A percentile compares a stretch with the other conserved stretches of the same genome.
These are phyloP conservation scores for Allobates femoralis DNA, from an alignment of 2,797 vertebrate species.

Conservation along the genomic window DNA sequence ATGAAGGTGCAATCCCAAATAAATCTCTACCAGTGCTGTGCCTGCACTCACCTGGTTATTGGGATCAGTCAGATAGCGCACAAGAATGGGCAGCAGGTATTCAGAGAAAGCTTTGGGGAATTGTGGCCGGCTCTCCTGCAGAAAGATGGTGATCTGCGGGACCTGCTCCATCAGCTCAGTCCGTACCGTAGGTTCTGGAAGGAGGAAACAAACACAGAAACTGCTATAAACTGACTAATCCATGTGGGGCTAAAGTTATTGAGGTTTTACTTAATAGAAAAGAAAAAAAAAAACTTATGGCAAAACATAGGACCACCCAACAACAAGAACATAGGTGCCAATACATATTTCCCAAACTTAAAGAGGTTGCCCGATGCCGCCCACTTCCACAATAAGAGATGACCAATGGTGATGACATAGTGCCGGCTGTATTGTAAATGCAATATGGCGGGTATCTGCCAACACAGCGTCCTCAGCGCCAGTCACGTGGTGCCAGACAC, in stretches of 20 bases:
- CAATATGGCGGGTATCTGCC: no score
- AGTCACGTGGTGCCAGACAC: no score
- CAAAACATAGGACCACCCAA: no score
- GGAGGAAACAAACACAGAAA: neutral
- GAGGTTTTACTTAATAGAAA: no score
- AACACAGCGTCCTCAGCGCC: no score
- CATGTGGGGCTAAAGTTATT: neutral
- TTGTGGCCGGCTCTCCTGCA: constrained; percentile 86
- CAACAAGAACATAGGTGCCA: no score
- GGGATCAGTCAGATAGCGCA: constrained; percentile 86
- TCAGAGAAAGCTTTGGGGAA: constrained; percentile 87
- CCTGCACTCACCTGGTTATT: constrained; percentile 82
- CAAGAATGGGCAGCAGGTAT: constrained; percentile 86
- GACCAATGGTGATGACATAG: no score
- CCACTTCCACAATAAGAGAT: no score
- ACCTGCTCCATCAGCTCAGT: constrained; percentile 93
- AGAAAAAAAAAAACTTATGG: no score
- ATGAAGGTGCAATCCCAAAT: no score
- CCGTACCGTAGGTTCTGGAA: constrained; percentile 86
- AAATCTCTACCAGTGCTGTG: neutral
- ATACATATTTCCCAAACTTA: neutral
- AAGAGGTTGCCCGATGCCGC: no score
- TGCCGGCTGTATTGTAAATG: no score
- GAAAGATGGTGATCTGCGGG: constrained; percentile 88
- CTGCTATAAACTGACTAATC: neutral